Percentiles rank a stretch among this genome's conserved stretches.
phyloP scores from a whole-genome alignment of 1,140 invertebrate genomes.

The Caenorhabditis latens region DNA sequence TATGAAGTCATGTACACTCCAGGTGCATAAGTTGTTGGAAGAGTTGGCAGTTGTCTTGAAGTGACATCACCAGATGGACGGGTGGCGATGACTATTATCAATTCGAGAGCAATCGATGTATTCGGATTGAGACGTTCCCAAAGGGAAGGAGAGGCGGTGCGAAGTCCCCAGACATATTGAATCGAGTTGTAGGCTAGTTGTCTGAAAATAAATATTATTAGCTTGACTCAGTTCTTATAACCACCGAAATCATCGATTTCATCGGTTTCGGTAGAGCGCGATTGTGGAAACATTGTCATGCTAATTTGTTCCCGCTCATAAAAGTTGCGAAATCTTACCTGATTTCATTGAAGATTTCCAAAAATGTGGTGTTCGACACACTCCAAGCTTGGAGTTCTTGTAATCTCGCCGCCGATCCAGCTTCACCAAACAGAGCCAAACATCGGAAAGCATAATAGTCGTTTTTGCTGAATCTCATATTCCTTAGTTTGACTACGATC shows the following conservation, averaged over 20 bases:
- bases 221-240: too few relatives aligned
- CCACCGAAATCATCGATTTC: too few relatives aligned
- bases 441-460: constrained; percentile 39
- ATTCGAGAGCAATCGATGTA: neutral
- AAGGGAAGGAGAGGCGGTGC: neutral
- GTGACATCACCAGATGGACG: neutral
- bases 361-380: neutral
- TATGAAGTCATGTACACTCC: constrained; percentile 13
- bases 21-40: neutral
- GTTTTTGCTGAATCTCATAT: constrained; percentile 34
- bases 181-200: neutral
- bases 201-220: constrained; percentile 10
- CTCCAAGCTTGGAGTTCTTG: neutral
- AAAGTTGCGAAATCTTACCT: neutral
- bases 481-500: neutral
- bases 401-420: neutral
- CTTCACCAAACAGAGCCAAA: constrained; percentile 18
- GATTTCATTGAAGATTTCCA: constrained; percentile 13
- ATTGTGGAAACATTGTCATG: neutral
- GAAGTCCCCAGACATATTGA: neutral
- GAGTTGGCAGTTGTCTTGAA: neutral
- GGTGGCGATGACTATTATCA: neutral
- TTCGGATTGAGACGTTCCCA: neutral
- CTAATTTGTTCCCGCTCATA: neutral
- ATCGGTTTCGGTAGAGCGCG: too few relatives aligned